Percentiles rank a stretch among this genome's conserved stretches.
These are phyloP conservation scores for Allophyes oxyacanthae DNA, from an alignment of 2,888 invertebrate genomes.

Conservation along the genomic window DNA sequence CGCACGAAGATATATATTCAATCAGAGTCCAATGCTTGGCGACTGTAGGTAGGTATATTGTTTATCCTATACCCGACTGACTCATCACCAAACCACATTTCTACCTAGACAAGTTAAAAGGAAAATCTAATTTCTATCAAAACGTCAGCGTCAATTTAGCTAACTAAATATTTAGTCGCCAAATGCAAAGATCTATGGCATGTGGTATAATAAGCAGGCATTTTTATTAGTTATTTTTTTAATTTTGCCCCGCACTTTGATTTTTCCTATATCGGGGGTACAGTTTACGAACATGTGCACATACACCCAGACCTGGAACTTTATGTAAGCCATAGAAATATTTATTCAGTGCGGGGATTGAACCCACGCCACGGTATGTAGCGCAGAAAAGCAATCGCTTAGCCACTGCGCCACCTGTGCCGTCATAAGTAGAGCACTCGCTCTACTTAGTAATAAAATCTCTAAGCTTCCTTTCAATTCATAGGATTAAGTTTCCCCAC, in stretches of 20 bases:
- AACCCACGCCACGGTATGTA: too few relatives aligned
- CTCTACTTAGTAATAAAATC: background rate
- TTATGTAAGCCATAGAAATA: constrained; percentile 26
- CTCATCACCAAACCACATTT: constrained; percentile 45
- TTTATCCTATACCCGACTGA: constrained; percentile 24
- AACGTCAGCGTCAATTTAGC: constrained; percentile 35
- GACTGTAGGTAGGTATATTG: constrained; percentile 37
- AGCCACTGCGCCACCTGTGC: too few relatives aligned
- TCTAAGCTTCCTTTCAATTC: constrained; percentile 1
- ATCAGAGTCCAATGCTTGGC: constrained; percentile 31
- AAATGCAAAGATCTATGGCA: too few relatives aligned
- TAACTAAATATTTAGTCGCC: constrained; percentile 35
- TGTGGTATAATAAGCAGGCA: too few relatives aligned
- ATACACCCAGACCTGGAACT: too few relatives aligned
- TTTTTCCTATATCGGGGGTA: too few relatives aligned
- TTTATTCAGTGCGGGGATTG: too few relatives aligned
- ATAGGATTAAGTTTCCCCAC: constrained; percentile 7
- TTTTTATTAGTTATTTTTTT: too few relatives aligned
- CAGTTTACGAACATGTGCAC: too few relatives aligned
- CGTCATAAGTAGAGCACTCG: constrained; percentile 7
- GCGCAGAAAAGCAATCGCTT: too few relatives aligned
- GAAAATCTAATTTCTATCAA: constrained; percentile 41
- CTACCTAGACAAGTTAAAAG: constrained; percentile 26
- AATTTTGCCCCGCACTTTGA: too few relatives aligned
- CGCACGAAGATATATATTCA: constrained; percentile 7